These are phyloP conservation scores for Eumeta japonica DNA, from an alignment of 1,140 invertebrate species.

Conservation along the genomic window DNA sequence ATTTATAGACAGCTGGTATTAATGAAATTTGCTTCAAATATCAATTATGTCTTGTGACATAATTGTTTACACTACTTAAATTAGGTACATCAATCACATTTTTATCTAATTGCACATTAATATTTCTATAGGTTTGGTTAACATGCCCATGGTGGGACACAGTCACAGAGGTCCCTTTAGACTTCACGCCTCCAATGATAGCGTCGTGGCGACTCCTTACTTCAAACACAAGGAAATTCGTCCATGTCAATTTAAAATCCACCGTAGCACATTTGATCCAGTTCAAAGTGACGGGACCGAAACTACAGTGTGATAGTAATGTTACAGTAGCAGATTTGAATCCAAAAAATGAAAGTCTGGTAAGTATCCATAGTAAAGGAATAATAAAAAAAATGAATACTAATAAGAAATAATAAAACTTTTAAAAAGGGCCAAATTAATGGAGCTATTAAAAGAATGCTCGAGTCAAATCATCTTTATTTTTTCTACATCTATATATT, in stretches of 20 bases:
- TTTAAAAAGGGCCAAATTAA: too few species aligned
- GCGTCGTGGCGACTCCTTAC: conserved; percentile 79
- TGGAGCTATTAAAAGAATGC: too few species aligned
- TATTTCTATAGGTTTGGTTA: conserved; percentile 53
- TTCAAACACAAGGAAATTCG: conserved; percentile 75
- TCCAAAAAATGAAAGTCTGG: conserved; percentile 48
- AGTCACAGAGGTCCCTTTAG: conserved; percentile 67
- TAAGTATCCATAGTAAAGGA: conserved; percentile 12
- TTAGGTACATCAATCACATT: background rate
- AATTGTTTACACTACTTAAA: background rate
- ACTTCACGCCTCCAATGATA: conserved; percentile 80
- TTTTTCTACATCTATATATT: too few species aligned
- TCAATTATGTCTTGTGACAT: background rate
- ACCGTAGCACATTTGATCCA: conserved; percentile 61
- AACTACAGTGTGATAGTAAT: conserved; percentile 57
- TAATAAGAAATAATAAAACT: background rate
- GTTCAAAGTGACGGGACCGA: conserved; percentile 61
- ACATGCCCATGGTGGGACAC: conserved; percentile 73
- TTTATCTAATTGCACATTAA: background rate
- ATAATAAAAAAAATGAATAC: background rate
- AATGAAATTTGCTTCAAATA: background rate
- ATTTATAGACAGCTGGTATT: background rate
- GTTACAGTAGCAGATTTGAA: conserved; percentile 67
- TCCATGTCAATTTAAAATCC: conserved; percentile 75
- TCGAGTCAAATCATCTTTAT: too few species aligned